Base-by-base conservation (phyloP, 2,888 invertebrate species). In the Parapristionchus giblindavisi region DNA sequence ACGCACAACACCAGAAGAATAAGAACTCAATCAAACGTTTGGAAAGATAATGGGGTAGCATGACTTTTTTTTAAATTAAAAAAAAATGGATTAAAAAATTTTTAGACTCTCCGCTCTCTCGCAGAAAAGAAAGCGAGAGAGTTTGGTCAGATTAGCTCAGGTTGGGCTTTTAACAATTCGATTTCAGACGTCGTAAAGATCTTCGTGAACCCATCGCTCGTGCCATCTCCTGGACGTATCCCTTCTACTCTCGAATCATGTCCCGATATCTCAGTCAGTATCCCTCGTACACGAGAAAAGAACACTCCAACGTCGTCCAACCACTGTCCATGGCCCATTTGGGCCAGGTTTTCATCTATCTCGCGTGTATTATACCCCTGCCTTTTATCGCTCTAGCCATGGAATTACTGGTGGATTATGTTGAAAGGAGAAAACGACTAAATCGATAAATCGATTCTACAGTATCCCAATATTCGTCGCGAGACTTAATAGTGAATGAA, bases 241-340 rank as follows among this genome's bases (percentile, higher is more conserved):
- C 65, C 65, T 29, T 65, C 43, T 65, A 65, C 29, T 27, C 32
- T 65, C 66, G 66, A 48, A 32, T 66, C 1, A 66, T 66, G 66
- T 32, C 70, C 38, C 54, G 54, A n/a, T 70, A 70, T 21, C 54
- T 70, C 54, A 54, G 54, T 6, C 70, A 52, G 24, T 70, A 70
- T 24, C 70, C 70, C n/a, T 24, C 29, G 36, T 54, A 54, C 11
- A 54, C 70, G 3, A 36, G 54, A 21, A 32, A 24, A 17, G 51
- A 66, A 48, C 51, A 43, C 8, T 32, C 51, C 34, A 29, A 24
- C 6, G 38, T 8, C 5, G 51, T 51, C 17, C 48, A 61, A 8
- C 61, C 61, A 21, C 40, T 61, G 27, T 38, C 38, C 2, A 14
- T 61, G 27, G 6, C 24, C 21, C 40, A 61, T 11, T 40, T 61